Base-by-base conservation (phyloP, 2,888 invertebrate species). In the Nephrotoma appendiculata region DNA sequence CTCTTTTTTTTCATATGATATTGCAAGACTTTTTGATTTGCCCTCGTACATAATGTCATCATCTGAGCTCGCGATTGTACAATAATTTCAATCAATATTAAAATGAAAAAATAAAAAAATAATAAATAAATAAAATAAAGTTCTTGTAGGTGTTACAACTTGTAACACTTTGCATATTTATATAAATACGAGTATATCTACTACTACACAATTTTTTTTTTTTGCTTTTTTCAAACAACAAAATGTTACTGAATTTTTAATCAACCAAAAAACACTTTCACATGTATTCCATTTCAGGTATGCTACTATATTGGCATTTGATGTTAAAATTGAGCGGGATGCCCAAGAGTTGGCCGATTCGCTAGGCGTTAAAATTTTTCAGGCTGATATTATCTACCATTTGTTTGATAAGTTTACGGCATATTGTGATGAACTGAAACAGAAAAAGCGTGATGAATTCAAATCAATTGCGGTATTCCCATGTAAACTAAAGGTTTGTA, bases 351-450 rank as follows among this genome's bases (percentile, higher is more conserved):
- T 99, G 92, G 99, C 99, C 0, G 99, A 99, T 91, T 94, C 95
- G 87, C 92, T 98, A 87, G 97, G 97, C 87, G 98, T 99, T 87
- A 97, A 96, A 92, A 98, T 99, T 91, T 99, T 99, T 94, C 95
- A 97, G 88, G 99, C 99, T 6, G 99, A 99, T 93, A 99, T 99
- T 91, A 99, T 99, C 90, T 99, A 99, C 93, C 99, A 99, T 92
- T 93, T 99, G 90, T 99, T 99, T 92, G 99, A 99, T 92, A 96
- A 97, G 91, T 99, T 99, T 93, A 98, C 95, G 89, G 95, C 96
- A 12, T 98, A 96, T 92, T 94, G 98, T 88, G 98, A 98, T 87
- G 98, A 99, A 89, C 92, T 98, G 86, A 97, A 96, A 90, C 95
- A 95, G 90, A 95, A 95, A 92, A 98, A 98, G 90, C 95, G 98